Evolutionary conservation across 2,888 invertebrate genomes (phyloP), one percentile per base, ranked within the genome.

Genomic region (Dastarcus helophoroides): DNA sequence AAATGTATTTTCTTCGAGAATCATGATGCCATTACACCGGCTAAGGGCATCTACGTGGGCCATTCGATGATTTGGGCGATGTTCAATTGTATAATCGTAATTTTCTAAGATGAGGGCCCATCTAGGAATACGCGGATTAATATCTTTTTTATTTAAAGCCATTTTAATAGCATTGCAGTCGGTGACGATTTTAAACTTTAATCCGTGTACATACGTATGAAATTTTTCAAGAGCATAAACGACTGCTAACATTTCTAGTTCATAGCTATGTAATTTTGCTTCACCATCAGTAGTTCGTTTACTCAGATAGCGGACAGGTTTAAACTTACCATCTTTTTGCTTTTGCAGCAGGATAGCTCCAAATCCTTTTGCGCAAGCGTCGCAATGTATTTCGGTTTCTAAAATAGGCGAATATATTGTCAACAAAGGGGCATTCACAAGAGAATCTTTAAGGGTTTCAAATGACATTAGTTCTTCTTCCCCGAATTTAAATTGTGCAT

Each of bases 381-480:
- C 54, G 11, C 50, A 51, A 30, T 56, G 54, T 21, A 57, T 29
- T 33, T 57, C 46, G 2, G 54, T 56, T 19, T 46, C 41, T 14
- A 39, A 32, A 6, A 31, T 22, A 1, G 48, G 48, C 15, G 46
- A 41, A 32, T 50, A 60, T 7, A 56, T 36, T 4, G 37, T 29
- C 12, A 56, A 38, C 13, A 51, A 39, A 9, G 51, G 54, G 22
- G 40, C 22, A 5, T 28, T 15, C 4, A 32, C 19, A 15, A 54
- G 34, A 13, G 31, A 26, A 4, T 4, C 12, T 36, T 50, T 48
- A 14, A 48, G 26, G 11, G 12, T 21, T 8, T 44, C 34, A 32
- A 49, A 49, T 3, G 43, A 26, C 13, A 33, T 10, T 7, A 40
- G 11, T 33, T 53, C 41, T n/a, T 26, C 29, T 16, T 30, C 12